Percentiles rank a stretch among this genome's conserved stretches.
Evolutionary conservation across 2,888 invertebrate species (phyloP).

Genomic region (Tinea trinotella): DNA sequence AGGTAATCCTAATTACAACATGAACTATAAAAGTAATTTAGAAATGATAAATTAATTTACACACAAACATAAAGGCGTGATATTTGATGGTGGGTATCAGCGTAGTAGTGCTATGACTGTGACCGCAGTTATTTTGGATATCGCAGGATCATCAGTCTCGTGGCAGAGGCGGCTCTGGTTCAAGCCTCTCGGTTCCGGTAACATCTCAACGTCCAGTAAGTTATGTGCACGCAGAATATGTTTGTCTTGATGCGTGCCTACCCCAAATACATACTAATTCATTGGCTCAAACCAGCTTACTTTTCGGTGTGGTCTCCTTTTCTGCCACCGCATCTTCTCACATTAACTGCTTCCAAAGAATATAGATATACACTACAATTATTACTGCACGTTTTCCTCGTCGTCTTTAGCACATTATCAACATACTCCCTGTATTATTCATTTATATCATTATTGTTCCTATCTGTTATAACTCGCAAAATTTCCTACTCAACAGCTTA

Average conservation of each 20-base stretch:
- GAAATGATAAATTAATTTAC: too few species aligned
- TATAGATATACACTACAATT: constrained; percentile 42
- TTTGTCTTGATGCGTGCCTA: constrained; percentile 44
- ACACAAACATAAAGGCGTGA: too few species aligned
- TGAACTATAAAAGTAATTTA: too few species aligned
- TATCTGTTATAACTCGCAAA: background rate
- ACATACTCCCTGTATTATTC: constrained; percentile 18
- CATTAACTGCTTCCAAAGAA: constrained; percentile 54
- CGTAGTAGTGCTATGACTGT: constrained; percentile 32
- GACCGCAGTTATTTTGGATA: constrained; percentile 44
- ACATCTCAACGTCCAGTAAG: constrained; percentile 79
- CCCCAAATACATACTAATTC: constrained; percentile 48
- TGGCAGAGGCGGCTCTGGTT: constrained; percentile 81
- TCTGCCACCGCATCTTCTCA: constrained; percentile 52
- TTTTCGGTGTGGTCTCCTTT: constrained; percentile 50
- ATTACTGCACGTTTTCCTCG: constrained; percentile 58
- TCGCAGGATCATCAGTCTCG: constrained; percentile 76
- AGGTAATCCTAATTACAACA: too few species aligned
- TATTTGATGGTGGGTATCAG: constrained; percentile 22
- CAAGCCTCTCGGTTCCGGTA: constrained; percentile 88
- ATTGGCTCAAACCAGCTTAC: constrained; percentile 52
- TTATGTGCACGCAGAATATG: constrained; percentile 50
- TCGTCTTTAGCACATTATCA: constrained; percentile 34
- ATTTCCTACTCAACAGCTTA: background rate
- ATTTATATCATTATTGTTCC: background rate